These are phyloP conservation scores for Sclerurus mexicanus DNA, from an alignment of 2,113 vertebrate species.

Conservation along the genomic window DNA sequence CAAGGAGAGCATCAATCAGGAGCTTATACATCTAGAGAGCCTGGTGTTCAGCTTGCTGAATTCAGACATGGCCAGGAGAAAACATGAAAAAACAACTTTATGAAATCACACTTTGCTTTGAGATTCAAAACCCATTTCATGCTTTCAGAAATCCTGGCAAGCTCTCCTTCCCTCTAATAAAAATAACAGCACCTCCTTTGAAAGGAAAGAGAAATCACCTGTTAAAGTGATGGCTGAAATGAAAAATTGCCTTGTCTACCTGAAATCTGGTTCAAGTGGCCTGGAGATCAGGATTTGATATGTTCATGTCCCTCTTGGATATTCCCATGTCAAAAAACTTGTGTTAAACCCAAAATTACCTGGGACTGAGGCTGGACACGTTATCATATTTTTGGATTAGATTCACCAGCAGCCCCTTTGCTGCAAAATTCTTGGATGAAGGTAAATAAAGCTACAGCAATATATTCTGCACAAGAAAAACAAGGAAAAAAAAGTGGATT, in stretches of 20 bases:
- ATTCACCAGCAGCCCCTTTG: not conserved
- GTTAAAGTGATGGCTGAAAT: not conserved
- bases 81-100: not conserved
- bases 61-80: not conserved
- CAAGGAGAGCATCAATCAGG: not conserved
- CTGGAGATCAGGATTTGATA: not conserved
- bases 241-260: not conserved
- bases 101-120: not conserved
- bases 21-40: not conserved
- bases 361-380: not conserved
- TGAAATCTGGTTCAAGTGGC: not conserved
- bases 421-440: not conserved
- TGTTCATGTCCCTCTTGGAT: not conserved
- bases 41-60: not conserved
- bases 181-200: not conserved
- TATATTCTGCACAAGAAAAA: not conserved
- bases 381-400: not conserved
- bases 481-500: not conserved
- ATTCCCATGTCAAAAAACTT: not conserved
- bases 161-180: not conserved
- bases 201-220: not conserved
- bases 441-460: slow-evolving; percentile 24
- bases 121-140: not conserved
- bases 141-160: not conserved
- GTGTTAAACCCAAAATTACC: not conserved